Evolutionary conservation across 2,113 vertebrate genomes (phyloP), one percentile per base, ranked within the genome.

Genomic region (Anolis carolinensis): DNA sequence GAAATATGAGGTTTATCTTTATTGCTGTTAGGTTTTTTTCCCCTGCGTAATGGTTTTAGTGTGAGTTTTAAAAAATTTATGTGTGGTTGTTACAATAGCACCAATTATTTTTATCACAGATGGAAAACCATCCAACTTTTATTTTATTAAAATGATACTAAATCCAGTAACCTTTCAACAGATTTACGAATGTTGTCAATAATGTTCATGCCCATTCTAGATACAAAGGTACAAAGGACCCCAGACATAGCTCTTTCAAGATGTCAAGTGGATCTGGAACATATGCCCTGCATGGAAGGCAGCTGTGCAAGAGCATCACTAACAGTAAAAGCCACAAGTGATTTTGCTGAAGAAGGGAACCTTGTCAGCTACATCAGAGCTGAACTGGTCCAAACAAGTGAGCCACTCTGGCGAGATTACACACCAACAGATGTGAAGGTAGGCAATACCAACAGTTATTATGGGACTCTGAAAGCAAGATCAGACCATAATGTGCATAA

Each of bases 391-490:
- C 30, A 88, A 2, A 2, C 30, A 0, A 88, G 90, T 5, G 93
- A 95, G 0, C 50, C 79, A 1, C 94, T 97, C 25, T 98, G 97
- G 97, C 95, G 94, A 36, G 92, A 76, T 91, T 95, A 97, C 84
- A 18, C 70, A 1, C 95, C 97, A 1, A 50, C 75, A 3, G 91
- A 94, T 3, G 90, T 97, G 21, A 95, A 97, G 91, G 97, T 97
- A 8, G 72, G 94, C 3, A 32, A 55, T 48, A 80, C 23, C 78
- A 84, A 78, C 18, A 4, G 8, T 7, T 0, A 36, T 39, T 0
- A 44, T 34, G n/a, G 3, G 71, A 1, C 68, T 36, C 27, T 72
- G 59, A 39, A 0, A 67, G 20, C 11, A 32, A 25, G 55, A 48
- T 25, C 10, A 32, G 39, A 32, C 32, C 13, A 62, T 73, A 5